phyloP scores from a whole-genome alignment of 2,888 invertebrate species.

The Clistopyga incitator region DNA sequence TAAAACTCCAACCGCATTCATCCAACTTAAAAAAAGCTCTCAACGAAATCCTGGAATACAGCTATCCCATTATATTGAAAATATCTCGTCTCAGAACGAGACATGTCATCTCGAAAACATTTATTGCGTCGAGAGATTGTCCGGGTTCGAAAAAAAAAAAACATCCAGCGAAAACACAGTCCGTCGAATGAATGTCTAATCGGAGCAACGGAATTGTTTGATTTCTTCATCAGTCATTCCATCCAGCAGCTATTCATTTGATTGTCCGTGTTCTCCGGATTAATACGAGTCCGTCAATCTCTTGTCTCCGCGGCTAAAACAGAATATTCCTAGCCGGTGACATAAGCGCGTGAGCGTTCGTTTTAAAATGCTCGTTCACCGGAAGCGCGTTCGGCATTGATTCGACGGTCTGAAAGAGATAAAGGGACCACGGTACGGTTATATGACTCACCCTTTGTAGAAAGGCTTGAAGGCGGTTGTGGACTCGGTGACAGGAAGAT shows the following conservation, averaged over 20 bases:
- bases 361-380: neutral
- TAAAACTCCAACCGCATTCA: neutral
- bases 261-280: no score
- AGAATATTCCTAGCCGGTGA: neutral
- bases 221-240: no score
- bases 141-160: no score
- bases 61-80: neutral
- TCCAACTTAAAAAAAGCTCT: neutral
- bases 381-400: neutral
- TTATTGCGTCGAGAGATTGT: no score
- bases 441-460: conserved; percentile 94
- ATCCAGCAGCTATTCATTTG: no score
- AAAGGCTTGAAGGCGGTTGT: conserved; percentile 93
- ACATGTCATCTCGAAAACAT: neutral
- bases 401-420: conserved; percentile 1
- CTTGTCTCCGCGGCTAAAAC: no score
- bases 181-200: no score
- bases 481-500: conserved; percentile 82
- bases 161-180: no score
- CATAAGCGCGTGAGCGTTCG: neutral
- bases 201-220: no score
- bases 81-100: neutral
- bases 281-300: no score
- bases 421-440: neutral
- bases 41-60: neutral